A percentile compares a stretch with the other conserved stretches of the same genome.
These are phyloP conservation scores for Acleris emargana DNA, from an alignment of 2,888 invertebrate species.

Conservation along the genomic window DNA sequence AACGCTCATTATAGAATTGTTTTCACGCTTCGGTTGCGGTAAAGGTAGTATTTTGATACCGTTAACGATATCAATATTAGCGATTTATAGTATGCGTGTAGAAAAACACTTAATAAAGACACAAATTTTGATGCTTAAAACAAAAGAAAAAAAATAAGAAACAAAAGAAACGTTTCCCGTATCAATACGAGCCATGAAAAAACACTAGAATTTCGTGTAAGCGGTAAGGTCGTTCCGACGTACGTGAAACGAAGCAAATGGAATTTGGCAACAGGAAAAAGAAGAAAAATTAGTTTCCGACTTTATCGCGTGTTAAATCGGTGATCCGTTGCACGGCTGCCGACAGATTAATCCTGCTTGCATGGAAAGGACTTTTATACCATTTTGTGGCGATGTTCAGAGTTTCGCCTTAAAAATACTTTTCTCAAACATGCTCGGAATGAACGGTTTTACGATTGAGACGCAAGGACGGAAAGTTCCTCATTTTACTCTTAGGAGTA, in stretches of 20 bases:
- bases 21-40: too few species aligned
- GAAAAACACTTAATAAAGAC: too few species aligned
- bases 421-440: too few species aligned
- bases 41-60: too few species aligned
- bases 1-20: too few species aligned
- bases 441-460: too few species aligned
- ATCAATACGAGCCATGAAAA: constrained; percentile 2
- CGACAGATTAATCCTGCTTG: constrained; percentile 64
- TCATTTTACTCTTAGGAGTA: too few species aligned
- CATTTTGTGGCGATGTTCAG: constrained; percentile 47
- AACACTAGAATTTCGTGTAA: constrained; percentile 2
- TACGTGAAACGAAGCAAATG: constrained; percentile 38
- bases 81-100: too few species aligned
- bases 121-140: too few species aligned
- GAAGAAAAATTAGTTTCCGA: constrained; percentile 55
- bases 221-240: constrained; percentile 29
- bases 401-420: constrained; percentile 1
- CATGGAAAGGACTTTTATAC: constrained; percentile 51
- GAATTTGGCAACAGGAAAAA: constrained; percentile 41
- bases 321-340: constrained; percentile 59
- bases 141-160: too few species aligned
- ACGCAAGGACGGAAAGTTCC: too few species aligned
- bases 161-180: background rate
- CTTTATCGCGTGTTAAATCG: constrained; percentile 67
- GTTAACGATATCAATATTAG: too few species aligned